Percentiles rank a stretch among this genome's conserved stretches.
Evolutionary conservation across 2,797 vertebrate genomes (phyloP).

Genomic region (Etheostoma perlongum): DNA sequence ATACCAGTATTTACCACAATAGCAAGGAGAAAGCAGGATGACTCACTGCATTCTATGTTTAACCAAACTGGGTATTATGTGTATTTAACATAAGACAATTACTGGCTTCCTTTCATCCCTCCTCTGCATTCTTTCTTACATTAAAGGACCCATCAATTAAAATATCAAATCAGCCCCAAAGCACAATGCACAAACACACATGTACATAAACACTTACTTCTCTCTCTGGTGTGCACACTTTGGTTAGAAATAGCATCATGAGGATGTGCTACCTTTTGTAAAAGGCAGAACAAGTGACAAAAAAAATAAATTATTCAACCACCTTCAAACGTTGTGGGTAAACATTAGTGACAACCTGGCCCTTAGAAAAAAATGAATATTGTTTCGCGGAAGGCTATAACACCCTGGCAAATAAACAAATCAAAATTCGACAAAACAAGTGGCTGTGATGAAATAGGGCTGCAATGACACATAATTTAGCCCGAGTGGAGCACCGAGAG

Average conservation of each 20-base stretch:
- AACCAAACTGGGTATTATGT: conserved; percentile 39
- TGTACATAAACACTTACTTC: not conserved
- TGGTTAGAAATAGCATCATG: conserved; percentile 56
- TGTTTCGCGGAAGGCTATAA: conserved; percentile 46
- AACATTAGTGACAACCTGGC: conserved; percentile 21
- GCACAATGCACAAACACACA: conserved; percentile 6
- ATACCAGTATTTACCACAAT: conserved; percentile 37
- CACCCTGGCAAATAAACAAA: conserved; percentile 69
- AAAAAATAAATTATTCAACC: not conserved
- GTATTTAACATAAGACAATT: conserved; percentile 21
- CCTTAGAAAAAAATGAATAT: conserved; percentile 43
- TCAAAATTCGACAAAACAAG: conserved; percentile 59
- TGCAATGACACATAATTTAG: conserved; percentile 72
- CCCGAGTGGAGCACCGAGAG: conserved; percentile 33
- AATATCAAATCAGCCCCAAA: conserved; percentile 32
- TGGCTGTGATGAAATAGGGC: conserved; percentile 73
- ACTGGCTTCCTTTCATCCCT: conserved; percentile 1
- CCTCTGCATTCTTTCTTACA: not conserved
- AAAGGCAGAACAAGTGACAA: conserved; percentile 33
- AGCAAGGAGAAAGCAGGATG: conserved; percentile 20
- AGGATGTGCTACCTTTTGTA: conserved; percentile 38
- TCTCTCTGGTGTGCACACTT: conserved; percentile 13
- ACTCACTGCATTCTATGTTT: conserved; percentile 24
- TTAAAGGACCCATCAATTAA: conserved; percentile 42
- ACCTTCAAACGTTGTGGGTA: conserved; percentile 46